Evolutionary conservation across 1,140 invertebrate species (phyloP).

Genomic region (Drosophila lowei): DNA sequence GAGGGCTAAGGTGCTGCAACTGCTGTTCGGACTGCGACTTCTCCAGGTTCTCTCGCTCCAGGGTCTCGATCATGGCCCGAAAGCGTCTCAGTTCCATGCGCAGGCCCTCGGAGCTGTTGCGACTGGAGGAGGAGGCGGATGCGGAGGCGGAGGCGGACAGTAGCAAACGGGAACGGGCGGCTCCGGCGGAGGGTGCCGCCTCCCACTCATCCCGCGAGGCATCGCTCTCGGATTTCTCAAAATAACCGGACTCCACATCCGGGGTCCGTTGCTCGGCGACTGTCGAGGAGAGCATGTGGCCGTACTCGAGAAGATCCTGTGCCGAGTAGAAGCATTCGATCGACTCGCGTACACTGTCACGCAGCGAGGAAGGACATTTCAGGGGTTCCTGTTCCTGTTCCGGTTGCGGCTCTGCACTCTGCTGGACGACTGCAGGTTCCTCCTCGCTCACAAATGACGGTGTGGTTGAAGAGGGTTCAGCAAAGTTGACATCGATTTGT

Average conservation of each 20-base stretch:
- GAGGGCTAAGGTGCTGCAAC: not conserved
- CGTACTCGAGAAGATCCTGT: conserved; percentile 76
- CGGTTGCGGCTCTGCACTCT: not conserved
- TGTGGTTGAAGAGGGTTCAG: no score
- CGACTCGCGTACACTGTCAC: conserved; percentile 72
- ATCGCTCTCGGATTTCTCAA: conserved; percentile 75
- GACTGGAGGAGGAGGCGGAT: conserved; percentile 28
- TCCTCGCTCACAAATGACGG: no score
- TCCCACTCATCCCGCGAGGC: conserved; percentile 66
- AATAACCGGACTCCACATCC: conserved; percentile 76
- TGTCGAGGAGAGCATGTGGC: conserved; percentile 55
- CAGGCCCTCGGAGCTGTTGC: conserved; percentile 62
- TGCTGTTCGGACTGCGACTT: conserved; percentile 42
- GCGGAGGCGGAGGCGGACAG: conserved; percentile 14
- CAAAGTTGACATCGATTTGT: conserved; percentile 55
- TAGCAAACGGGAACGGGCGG: conserved; percentile 25
- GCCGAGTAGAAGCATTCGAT: conserved; percentile 76
- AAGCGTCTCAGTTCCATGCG: conserved; percentile 71
- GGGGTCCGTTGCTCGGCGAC: conserved; percentile 66
- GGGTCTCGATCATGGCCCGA: conserved; percentile 65
- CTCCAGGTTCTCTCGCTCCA: conserved; percentile 53
- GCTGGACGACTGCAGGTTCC: not conserved
- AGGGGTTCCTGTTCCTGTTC: conserved; percentile 10
- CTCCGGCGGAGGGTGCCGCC: conserved; percentile 24
- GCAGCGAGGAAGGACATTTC: conserved; percentile 37